phyloP scores from a whole-genome alignment of 53 echinoderm and acorn worm genomes.

The Arbacia lixula region DNA sequence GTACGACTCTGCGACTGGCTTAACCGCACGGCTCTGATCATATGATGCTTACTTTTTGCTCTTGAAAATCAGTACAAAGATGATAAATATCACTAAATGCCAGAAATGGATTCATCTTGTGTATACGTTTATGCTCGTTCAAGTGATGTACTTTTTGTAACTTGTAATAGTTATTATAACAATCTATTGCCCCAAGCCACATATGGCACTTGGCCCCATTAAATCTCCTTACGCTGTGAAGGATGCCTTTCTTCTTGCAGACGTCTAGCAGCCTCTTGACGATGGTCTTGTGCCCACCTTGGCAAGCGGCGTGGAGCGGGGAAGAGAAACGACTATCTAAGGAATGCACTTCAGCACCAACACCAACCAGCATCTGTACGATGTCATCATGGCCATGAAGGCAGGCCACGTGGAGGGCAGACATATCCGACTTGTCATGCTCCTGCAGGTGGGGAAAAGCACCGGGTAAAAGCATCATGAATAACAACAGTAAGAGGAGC shows the following conservation, averaged over 20 bases:
- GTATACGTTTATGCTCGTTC: too few relatives aligned
- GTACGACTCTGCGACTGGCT: too few relatives aligned
- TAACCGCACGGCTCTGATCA: too few relatives aligned
- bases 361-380: conserved; percentile 74
- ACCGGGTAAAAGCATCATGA: neutral
- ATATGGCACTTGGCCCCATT: too few relatives aligned
- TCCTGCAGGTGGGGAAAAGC: conserved; percentile 36
- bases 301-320: conserved; percentile 79
- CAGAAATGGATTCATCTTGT: too few relatives aligned
- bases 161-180: too few relatives aligned
- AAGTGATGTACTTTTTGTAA: too few relatives aligned
- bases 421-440: conserved; percentile 84
- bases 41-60: too few relatives aligned
- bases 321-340: conserved; percentile 73
- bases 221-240: conserved; percentile 63
- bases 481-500: neutral
- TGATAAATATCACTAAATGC: too few relatives aligned
- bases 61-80: too few relatives aligned
- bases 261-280: conserved; percentile 78
- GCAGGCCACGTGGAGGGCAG: conserved; percentile 87
- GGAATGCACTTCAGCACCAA: conserved; percentile 73
- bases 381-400: conserved; percentile 84
- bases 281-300: conserved; percentile 79
- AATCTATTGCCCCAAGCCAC: too few relatives aligned
- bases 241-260: conserved; percentile 67